Base-by-base conservation (phyloP, 2,113 vertebrate species). In the Pandion haliaetus region DNA sequence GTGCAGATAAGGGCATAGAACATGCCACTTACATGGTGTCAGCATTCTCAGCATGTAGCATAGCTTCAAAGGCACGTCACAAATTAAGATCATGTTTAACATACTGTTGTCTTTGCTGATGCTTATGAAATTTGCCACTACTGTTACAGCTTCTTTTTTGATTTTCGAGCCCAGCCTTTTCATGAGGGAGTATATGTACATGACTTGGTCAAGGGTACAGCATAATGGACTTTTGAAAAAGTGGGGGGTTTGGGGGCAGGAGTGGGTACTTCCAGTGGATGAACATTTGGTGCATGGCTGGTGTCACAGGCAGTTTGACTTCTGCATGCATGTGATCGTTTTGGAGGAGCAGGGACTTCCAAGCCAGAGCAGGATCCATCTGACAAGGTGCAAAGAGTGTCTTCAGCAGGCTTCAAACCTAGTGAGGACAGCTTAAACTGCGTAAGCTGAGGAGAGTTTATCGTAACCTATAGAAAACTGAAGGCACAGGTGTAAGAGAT, bases 61-160 rank as follows among this genome's bases (percentile, higher is more conserved):
- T 77, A 82, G 36, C 90, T 96, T 91, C 73, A 79, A 83, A 94
- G 83, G 93, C 88, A 95, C 55, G 84, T 91, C 86, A 95, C 88
- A 87, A 91, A 85, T 82, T 62, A 88, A 87, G 92, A 86, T 86
- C 82, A 66, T 92, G 36, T 93, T 96, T 74, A 93, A 90, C 0
- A 4, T 77, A 45, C 72, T 92, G 85, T 95, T 82, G 47, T 93
- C 81, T 97, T 94, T 94, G 86, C 81, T 94, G 86, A 91, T 94
- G 90, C 71, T 82, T 90, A 81, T 74, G 84, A 91, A 92, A 97
- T 90, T 89, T 94, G 66, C 58, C 70, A 71, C 67, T 82, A 28
- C 42, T 42, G 18, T 94, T 69, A n/a, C 15, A 34, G 18, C 6
- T 36, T 45, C 38, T 63, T 65, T 76, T 47, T 40, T 65, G n/a